phyloP scores from a whole-genome alignment of 2,113 vertebrate species.

The Emydocephalus ijimae region DNA sequence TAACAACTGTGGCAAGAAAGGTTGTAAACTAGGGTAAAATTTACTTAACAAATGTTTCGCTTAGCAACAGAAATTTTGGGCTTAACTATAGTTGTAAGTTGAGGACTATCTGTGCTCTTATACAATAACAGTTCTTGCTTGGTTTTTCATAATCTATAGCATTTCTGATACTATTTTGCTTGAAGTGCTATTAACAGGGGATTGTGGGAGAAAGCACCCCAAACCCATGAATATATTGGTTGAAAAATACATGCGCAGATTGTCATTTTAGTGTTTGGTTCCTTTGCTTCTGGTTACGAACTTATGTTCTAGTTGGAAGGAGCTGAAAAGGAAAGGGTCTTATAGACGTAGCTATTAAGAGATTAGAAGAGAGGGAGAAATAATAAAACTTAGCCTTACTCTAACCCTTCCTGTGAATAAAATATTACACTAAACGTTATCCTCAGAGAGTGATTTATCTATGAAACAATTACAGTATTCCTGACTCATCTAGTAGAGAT shows the following conservation, averaged over 20 bases:
- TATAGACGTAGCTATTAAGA: slow-evolving; percentile 2
- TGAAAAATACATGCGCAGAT: background rate
- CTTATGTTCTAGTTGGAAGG: slow-evolving; percentile 41
- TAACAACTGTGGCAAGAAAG: too few species aligned
- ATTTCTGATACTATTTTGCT: background rate
- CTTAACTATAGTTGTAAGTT: too few species aligned
- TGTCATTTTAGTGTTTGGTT: background rate
- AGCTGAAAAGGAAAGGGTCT: slow-evolving; percentile 5
- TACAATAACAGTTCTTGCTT: background rate
- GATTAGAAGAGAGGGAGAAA: slow-evolving; percentile 1
- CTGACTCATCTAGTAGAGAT: slow-evolving; percentile 17
- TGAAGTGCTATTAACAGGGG: background rate
- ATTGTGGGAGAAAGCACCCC: background rate
- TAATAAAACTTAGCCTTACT: slow-evolving; percentile 52
- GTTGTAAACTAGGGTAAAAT: too few species aligned
- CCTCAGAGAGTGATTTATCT: slow-evolving; percentile 54
- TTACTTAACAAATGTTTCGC: too few species aligned
- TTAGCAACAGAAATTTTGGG: too few species aligned
- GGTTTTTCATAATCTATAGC: slow-evolving; percentile 2
- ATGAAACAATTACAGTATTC: slow-evolving; percentile 49
- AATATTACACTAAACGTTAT: slow-evolving; percentile 63
- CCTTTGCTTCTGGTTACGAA: background rate
- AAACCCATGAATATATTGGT: background rate
- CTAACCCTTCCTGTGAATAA: slow-evolving; percentile 41
- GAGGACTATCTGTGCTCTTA: background rate